Evolutionary conservation across 2,888 invertebrate genomes (phyloP), one percentile per base, ranked within the genome.

Genomic region (Xanthorhoe spadicearia): DNA sequence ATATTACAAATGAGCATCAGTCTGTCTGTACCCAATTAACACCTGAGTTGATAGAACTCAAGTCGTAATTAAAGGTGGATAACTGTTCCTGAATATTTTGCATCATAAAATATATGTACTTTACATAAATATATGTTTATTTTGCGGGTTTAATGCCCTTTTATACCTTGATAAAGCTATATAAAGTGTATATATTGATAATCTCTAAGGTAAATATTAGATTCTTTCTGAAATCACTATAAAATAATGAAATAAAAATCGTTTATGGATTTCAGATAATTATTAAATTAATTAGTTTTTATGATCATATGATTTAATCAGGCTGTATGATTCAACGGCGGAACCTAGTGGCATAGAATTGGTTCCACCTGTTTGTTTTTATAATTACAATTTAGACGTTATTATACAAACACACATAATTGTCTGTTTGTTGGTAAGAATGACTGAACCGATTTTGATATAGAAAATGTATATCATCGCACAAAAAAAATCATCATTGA

Each of bases 101-200:
- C 54, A 67, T 71, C 73, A 72, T 75, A 73, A 74, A 74, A 67
- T 64, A 61, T 70, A n/a, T n/a, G n/a, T n/a, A n/a, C n/a, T n/a
- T n/a, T n/a, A 64, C 55, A 61, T 70, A 23, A 23, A 68, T 64
- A 59, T 58, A 57, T 70, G 17, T 55, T 43, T 38, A 43, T 66
- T n/a, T 49, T 49, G 17, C 32, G 17, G 17, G 57, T n/a, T 49
- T 17, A 58, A 32, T 49, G 49, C 17, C 23, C 23, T 58, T 32
- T 32, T 17, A 19, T 58, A 35, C 38, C 38, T 43, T 13, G 10
- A 13, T 13, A 43, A 43, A 43, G 13, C 38, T 43, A 13, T 43
- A 23, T 23, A 23, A 43, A n/a, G n/a, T n/a, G n/a, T 32, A 43
- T 43, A 38, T 38, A 38, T 43, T 43, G 38, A 43, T 43, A 43